Evolutionary conservation across 2,113 vertebrate genomes (phyloP).

Genomic region (Amphiprion ocellaris): DNA sequence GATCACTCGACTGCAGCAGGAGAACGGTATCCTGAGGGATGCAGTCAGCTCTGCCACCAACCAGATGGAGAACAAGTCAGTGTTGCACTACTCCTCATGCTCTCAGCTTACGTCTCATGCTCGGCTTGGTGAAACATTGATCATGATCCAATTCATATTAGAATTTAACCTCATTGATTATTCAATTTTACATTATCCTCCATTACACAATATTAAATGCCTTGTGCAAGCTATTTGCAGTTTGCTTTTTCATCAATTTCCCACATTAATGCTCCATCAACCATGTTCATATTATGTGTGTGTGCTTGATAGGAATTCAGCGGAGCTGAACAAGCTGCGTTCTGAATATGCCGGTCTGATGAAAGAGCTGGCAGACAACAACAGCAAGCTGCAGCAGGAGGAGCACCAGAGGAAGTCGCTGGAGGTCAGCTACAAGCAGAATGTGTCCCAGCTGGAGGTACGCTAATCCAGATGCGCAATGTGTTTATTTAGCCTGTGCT

Average conservation of each 20-base stretch:
- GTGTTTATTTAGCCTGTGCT: conserved; percentile 59
- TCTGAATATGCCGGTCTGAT: conserved; percentile 91
- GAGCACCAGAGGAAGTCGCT: conserved; percentile 95
- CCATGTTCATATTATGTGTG: conserved; percentile 9
- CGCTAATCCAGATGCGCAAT: conserved; percentile 54
- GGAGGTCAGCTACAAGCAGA: conserved; percentile 92
- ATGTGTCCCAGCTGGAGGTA: conserved; percentile 87
- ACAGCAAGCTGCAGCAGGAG: conserved; percentile 93
- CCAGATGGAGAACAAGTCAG: conserved; percentile 98
- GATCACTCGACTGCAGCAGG: conserved; percentile 95
- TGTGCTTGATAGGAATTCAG: conserved; percentile 88
- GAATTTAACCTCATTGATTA: conserved; percentile 11
- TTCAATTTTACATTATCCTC: not conserved
- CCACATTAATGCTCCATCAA: conserved; percentile 2
- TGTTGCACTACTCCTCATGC: conserved; percentile 41
- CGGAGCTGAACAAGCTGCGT: conserved; percentile 94
- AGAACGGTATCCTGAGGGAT: conserved; percentile 96
- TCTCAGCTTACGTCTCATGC: not conserved
- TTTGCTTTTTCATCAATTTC: conserved; percentile 3
- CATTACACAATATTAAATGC: conserved; percentile 16
- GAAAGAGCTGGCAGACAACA: conserved; percentile 94
- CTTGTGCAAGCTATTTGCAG: not conserved
- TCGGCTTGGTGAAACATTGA: not conserved
- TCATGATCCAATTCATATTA: conserved; percentile 1
- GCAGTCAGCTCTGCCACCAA: conserved; percentile 97